Base-by-base conservation (phyloP, 2,797 vertebrate species). In the Molothrus aeneus region DNA sequence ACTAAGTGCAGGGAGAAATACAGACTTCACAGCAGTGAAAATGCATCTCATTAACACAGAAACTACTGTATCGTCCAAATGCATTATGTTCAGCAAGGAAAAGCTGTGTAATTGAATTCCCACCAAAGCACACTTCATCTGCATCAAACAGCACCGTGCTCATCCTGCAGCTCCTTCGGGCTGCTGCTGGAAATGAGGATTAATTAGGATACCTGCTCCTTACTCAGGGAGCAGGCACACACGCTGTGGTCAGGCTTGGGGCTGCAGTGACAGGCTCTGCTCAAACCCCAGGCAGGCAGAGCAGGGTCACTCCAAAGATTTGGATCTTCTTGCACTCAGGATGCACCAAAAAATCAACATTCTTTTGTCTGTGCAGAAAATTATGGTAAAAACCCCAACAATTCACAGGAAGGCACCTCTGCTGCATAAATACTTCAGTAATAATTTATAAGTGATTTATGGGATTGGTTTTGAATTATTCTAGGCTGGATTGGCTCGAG, bases 31-130 rank as follows among this genome's bases (percentile, higher is more conserved):
- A 95, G 94, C 93, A 34, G 86, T 91, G 92, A 81, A 95, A 95
- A 93, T 75, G 95, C 96, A 96, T 96, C 96, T 97, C 96, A 96
- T 96, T 97, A 96, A 71, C 88, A 73, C 88, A 20, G 32, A 74
- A 96, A 90, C 91, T 28, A 78, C 95, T 90, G 93, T 88, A 91
- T 96, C 73, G n/a, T 94, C 96, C 91, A 93, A 95, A 91, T 93
- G 93, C 93, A 93, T 95, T 92, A 80, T 83, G 73, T 86, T 94
- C 86, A 32, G 60, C 5, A 13, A 93, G 87, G 95, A 96, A 80
- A 92, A 93, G 92, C 60, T 38, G 38, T 81, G 90, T 93, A 94
- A 97, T 95, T 97, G 97, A 97, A 95, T 97, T 95, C 87, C 87
- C 92, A 97, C 87, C 95, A 94, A 96, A 96, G 95, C 94, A 74